Conservation (phyloP, 2,888 invertebrate genomes). For the Rhamphomyia laevipes region DNA sequence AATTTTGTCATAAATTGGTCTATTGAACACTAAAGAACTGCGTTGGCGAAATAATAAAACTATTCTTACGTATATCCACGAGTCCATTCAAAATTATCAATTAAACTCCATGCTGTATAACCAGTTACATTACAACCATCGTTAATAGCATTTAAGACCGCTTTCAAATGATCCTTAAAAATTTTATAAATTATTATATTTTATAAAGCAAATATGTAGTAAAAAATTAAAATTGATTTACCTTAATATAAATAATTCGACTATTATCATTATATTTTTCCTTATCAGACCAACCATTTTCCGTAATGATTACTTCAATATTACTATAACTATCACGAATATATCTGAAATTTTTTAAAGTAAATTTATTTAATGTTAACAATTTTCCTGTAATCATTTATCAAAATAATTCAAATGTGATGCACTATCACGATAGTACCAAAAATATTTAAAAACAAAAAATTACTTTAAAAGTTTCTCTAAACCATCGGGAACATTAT, state of each 20-base stretch:
- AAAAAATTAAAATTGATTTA: constrained; percentile 8
- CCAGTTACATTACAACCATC: constrained; percentile 26
- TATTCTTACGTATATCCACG: constrained; percentile 25
- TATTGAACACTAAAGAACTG: constrained; percentile 4
- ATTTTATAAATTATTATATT: constrained; percentile 24
- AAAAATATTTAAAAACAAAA: too few species aligned
- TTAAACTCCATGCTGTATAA: constrained; percentile 27
- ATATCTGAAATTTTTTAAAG: constrained; percentile 28
- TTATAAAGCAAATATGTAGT: neutral
- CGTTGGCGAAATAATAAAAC: constrained; percentile 10
- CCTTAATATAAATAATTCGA: constrained; percentile 27
- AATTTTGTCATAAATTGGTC: neutral
- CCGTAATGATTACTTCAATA: constrained; percentile 44
- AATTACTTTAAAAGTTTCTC: constrained; percentile 19
- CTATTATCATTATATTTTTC: constrained; percentile 31
- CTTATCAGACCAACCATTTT: constrained; percentile 46
- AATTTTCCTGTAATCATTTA: too few species aligned
- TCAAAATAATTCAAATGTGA: too few species aligned
- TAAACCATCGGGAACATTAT: constrained; percentile 25
- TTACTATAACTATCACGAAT: constrained; percentile 44
- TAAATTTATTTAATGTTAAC: too few species aligned
- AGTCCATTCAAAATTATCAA: constrained; percentile 31
- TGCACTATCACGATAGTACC: too few species aligned
- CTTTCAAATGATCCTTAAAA: constrained; percentile 28
- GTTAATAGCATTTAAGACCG: constrained; percentile 23